Evolutionary conservation across 2,113 vertebrate genomes (phyloP).

Genomic region (Oceanites oceanicus): DNA sequence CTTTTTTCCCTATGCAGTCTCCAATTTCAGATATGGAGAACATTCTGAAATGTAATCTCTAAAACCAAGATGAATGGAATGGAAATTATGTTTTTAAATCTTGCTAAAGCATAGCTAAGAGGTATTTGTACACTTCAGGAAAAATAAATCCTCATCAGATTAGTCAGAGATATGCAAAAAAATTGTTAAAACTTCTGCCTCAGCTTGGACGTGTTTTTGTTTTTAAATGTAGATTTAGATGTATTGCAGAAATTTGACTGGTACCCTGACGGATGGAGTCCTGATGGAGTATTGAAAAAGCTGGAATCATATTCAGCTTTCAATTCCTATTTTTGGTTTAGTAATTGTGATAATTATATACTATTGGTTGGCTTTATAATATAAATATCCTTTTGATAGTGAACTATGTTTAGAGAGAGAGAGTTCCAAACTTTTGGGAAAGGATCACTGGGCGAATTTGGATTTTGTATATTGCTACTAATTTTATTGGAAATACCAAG

Average conservation of each 20-base stretch:
- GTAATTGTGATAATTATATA: conserved; percentile 34
- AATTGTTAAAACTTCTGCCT: background rate
- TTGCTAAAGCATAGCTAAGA: background rate
- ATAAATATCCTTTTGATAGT: conserved; percentile 44
- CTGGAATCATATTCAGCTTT: background rate
- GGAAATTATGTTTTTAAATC: background rate
- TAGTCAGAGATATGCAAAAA: background rate
- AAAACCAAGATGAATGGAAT: background rate
- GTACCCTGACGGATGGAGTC: background rate
- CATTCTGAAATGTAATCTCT: background rate
- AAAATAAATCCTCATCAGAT: background rate
- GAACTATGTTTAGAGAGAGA: background rate
- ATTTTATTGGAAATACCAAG: background rate
- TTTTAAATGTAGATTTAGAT: background rate
- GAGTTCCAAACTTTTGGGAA: background rate
- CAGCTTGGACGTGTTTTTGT: background rate
- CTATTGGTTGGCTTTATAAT: background rate
- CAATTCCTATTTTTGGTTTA: conserved; percentile 22
- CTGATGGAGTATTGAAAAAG: conserved; percentile 17
- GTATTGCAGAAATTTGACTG: background rate
- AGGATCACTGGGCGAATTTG: background rate
- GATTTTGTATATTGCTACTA: background rate
- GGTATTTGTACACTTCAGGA: background rate
- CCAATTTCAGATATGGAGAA: background rate
- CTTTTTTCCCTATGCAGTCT: background rate